These are phyloP conservation scores for Myiagra hebetior DNA, from an alignment of 2,113 vertebrate genomes.

Conservation along the genomic window DNA sequence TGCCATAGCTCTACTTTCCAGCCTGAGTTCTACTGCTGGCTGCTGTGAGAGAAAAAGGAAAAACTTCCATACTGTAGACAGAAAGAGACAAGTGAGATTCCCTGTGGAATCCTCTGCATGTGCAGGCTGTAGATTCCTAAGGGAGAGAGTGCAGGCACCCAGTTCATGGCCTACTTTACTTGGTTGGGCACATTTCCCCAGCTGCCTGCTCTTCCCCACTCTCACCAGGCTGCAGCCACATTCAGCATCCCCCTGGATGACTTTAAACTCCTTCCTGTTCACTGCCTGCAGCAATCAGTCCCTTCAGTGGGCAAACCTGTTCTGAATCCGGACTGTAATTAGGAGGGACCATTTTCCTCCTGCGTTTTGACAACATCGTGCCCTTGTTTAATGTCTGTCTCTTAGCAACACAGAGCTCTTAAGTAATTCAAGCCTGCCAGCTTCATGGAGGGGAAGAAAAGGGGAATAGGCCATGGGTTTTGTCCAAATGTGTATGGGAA, in stretches of 20 bases:
- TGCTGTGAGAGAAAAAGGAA: not conserved
- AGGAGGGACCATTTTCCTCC: not conserved
- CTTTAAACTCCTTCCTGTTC: not conserved
- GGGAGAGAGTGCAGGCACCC: not conserved
- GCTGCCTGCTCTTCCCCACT: not conserved
- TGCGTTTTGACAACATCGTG: not conserved
- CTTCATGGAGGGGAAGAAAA: not conserved
- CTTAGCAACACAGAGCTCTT: not conserved
- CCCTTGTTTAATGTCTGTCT: not conserved
- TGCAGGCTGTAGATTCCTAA: not conserved
- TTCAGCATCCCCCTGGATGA: not conserved
- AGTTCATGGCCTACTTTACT: not conserved
- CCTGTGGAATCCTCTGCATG: not conserved
- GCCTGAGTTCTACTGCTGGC: not conserved
- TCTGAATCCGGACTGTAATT: not conserved
- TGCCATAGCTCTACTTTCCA: not conserved
- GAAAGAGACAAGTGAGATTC: not conserved
- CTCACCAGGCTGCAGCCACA: accelerated
- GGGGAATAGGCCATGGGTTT: not conserved
- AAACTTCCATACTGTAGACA: not conserved
- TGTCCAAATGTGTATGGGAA: not conserved
- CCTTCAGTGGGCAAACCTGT: not conserved
- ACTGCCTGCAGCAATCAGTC: not conserved
- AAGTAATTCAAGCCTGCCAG: not conserved
- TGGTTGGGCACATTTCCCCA: not conserved